Conservation (phyloP, 2,888 invertebrate species). For the Cataglyphis rosenhaueri region DNA sequence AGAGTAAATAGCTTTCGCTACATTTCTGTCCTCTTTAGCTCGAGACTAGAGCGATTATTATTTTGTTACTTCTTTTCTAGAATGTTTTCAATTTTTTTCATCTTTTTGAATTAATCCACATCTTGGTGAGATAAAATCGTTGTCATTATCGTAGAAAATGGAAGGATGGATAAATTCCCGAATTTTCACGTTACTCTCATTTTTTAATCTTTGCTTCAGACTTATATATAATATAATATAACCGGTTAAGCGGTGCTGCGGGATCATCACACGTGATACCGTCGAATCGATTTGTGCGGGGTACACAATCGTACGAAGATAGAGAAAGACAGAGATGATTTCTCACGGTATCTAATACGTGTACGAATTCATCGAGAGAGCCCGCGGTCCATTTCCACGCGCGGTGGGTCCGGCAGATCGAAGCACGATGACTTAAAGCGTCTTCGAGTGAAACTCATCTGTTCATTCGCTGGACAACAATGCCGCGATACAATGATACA, state of each 20-base stretch:
- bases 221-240: not conserved
- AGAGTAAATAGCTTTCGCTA: constrained; percentile 26
- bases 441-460: constrained; percentile 81
- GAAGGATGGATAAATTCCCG: not conserved
- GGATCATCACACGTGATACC: constrained; percentile 36
- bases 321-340: constrained; percentile 10
- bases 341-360: constrained; percentile 50
- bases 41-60: not conserved
- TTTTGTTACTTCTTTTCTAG: not conserved
- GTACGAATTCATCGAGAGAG: constrained; percentile 62
- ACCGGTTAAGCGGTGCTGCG: not conserved
- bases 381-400: constrained; percentile 62
- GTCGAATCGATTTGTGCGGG: constrained; percentile 50
- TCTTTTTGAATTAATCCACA: not conserved
- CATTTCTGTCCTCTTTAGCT: not conserved
- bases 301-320: constrained; percentile 33
- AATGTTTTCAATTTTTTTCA: not conserved
- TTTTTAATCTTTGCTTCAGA: not conserved
- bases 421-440: constrained; percentile 76
- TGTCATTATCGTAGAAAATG: not conserved
- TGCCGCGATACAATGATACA: constrained; percentile 79
- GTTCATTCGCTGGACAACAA: constrained; percentile 78
- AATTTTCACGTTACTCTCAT: not conserved
- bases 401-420: constrained; percentile 57
- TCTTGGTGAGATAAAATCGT: not conserved